Evolutionary conservation across 2,888 invertebrate species (phyloP).

Genomic region (Ypsolopha sequella): DNA sequence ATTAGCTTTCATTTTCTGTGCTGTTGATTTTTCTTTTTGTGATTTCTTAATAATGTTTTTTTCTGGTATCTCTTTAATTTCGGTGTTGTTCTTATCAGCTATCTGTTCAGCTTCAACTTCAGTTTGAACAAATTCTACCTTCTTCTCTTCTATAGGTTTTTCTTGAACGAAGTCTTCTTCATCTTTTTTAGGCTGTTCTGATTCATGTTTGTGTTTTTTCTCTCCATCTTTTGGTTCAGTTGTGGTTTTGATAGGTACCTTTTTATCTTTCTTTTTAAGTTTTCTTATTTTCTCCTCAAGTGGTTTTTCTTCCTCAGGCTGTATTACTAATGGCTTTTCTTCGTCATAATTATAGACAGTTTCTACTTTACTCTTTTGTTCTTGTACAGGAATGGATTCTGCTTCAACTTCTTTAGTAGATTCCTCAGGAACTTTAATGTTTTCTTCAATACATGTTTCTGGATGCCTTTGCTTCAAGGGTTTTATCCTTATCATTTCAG

Average conservation of each 20-base stretch:
- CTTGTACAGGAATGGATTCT: neutral
- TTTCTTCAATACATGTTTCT: slow-evolving; percentile 12
- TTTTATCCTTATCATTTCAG: neutral
- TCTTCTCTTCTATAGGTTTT: no score
- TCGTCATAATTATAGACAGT: no score
- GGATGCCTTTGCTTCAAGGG: neutral
- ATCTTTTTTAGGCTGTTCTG: neutral
- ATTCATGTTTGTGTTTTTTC: neutral
- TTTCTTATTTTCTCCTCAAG: neutral
- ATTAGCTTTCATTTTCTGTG: no score
- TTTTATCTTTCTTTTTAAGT: slow-evolving; percentile 5
- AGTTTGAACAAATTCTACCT: no score
- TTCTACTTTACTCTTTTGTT: neutral
- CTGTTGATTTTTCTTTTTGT: no score
- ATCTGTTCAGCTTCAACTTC: no score
- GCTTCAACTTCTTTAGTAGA: neutral
- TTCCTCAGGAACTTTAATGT: neutral
- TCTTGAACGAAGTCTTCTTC: neutral
- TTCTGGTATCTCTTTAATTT: no score
- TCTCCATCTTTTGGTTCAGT: slow-evolving; percentile 19
- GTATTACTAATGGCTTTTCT: neutral
- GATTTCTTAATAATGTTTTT: no score
- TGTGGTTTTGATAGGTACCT: neutral
- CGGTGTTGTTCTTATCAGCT: no score
- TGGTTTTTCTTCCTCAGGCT: neutral